phyloP scores from a whole-genome alignment of 2,113 vertebrate species.

The Engystomops pustulosus region DNA sequence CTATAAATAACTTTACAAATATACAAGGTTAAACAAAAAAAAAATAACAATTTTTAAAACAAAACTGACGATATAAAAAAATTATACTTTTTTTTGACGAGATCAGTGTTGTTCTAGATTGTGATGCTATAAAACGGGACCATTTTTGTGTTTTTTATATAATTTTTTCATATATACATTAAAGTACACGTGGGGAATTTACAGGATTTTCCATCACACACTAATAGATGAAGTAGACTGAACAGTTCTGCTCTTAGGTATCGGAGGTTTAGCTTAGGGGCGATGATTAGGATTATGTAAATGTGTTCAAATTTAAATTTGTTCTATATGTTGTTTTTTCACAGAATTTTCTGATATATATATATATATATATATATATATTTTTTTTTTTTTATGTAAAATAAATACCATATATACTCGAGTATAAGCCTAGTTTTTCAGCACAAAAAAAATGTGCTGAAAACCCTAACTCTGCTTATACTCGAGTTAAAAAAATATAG shows the following conservation, averaged over 20 bases:
- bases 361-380: too few species aligned
- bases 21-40: constrained; percentile 88
- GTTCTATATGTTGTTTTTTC: too few species aligned
- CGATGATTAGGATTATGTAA: too few species aligned
- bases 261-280: constrained; percentile 66
- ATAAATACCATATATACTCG: too few species aligned
- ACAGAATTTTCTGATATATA: too few species aligned
- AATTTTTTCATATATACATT: constrained; percentile 65
- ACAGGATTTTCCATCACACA: constrained; percentile 82
- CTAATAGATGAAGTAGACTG: constrained; percentile 78
- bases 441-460: too few species aligned
- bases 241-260: constrained; percentile 76
- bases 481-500: neutral
- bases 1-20: constrained; percentile 99
- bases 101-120: constrained; percentile 86
- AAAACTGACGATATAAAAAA: constrained; percentile 76
- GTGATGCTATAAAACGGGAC: constrained; percentile 72
- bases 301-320: too few species aligned
- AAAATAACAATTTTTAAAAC: constrained; percentile 83
- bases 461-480: too few species aligned
- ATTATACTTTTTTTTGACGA: constrained; percentile 70
- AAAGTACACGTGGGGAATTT: constrained; percentile 85
- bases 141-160: constrained; percentile 55
- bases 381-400: too few species aligned
- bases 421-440: too few species aligned